Evolutionary conservation across 2,888 invertebrate genomes (phyloP).

Genomic region (Teleogryllus oceanicus): DNA sequence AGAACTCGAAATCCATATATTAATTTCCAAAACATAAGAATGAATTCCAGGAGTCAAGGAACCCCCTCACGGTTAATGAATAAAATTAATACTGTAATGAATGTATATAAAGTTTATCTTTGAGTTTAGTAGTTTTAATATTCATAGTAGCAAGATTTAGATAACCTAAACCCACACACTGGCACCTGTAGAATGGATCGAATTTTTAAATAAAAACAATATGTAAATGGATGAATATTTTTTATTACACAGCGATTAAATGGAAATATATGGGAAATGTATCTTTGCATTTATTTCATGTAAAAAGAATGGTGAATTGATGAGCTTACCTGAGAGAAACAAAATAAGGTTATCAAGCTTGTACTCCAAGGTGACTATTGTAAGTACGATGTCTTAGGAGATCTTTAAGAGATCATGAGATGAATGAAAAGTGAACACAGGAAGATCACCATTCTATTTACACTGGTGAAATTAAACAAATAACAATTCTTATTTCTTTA

Average conservation of each 20-base stretch:
- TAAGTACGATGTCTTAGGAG: not conserved
- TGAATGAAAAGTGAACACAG: not conserved
- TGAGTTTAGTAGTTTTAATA: no score
- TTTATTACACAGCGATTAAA: not conserved
- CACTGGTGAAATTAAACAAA: not conserved
- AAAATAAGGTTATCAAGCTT: not conserved
- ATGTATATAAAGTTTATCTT: no score
- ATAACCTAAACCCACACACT: no score
- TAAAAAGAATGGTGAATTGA: slow-evolving; percentile 3
- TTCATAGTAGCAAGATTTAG: no score
- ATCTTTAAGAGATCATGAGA: not conserved
- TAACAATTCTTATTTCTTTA: slow-evolving; percentile 21
- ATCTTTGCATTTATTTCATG: slow-evolving; percentile 6
- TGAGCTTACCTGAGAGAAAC: not conserved
- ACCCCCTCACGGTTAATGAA: no score
- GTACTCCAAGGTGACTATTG: not conserved
- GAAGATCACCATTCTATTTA: not conserved
- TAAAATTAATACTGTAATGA: no score
- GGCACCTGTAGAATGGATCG: no score
- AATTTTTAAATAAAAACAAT: no score
- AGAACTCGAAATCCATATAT: no score
- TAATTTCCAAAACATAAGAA: no score
- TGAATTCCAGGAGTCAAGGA: no score
- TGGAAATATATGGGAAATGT: not conserved
- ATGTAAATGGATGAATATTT: no score